A percentile compares a stretch with the other conserved stretches of the same genome.
phyloP scores from a whole-genome alignment of 2,797 vertebrate species.

The Malurus splendens region DNA sequence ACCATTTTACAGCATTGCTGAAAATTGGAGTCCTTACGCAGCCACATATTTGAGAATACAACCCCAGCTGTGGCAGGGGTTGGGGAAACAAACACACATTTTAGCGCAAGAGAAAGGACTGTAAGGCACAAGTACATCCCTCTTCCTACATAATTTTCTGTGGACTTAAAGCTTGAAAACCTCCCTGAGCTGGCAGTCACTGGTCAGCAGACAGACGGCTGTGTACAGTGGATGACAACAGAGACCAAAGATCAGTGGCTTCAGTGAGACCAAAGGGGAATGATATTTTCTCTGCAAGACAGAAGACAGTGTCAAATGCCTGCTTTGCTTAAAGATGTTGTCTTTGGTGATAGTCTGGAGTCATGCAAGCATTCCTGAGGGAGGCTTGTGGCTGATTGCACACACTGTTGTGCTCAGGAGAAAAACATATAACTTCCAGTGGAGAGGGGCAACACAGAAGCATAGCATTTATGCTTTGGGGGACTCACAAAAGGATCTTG shows the following conservation, averaged over 20 bases:
- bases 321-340: background rate
- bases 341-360: background rate
- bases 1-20: background rate
- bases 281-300: background rate
- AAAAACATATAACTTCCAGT: background rate
- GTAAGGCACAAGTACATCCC: background rate
- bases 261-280: background rate
- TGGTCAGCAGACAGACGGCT: background rate
- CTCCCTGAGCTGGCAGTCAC: background rate
- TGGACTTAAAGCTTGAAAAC: background rate
- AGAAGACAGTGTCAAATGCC: background rate
- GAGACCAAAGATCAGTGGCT: background rate
- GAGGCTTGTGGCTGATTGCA: background rate
- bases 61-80: fast-evolving
- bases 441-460: background rate
- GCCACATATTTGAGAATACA: background rate
- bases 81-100: background rate
- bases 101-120: background rate
- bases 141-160: background rate
- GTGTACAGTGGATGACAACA: background rate
- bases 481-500: background rate
- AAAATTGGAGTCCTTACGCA: background rate
- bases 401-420: background rate
- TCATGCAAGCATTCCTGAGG: background rate
- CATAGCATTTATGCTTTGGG: background rate